Evolutionary conservation across 2,113 vertebrate genomes (phyloP).

Genomic region (Oophaga pumilio): DNA sequence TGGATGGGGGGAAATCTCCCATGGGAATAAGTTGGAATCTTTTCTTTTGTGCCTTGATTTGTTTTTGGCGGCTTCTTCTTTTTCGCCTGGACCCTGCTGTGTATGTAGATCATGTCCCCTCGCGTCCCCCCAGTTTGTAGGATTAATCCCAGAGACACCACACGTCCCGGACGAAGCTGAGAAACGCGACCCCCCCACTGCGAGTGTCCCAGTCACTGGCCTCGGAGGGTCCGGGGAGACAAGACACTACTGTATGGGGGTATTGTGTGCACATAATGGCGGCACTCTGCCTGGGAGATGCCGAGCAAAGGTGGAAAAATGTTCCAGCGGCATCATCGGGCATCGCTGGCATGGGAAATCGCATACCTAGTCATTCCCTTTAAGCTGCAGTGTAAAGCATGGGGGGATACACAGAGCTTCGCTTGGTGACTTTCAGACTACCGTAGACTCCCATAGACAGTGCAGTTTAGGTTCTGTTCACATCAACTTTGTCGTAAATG

Average conservation of each 20-base stretch:
- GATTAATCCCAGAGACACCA: constrained; percentile 30
- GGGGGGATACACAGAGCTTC: no score
- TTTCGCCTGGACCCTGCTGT: not conserved
- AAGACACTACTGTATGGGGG: constrained; percentile 24
- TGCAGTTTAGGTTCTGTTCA: no score
- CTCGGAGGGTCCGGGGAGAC: constrained; percentile 27
- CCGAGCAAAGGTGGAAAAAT: constrained; percentile 30
- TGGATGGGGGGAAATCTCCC: not conserved
- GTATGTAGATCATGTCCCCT: constrained; percentile 27
- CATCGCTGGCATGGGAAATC: not conserved
- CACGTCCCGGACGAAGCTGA: constrained; percentile 17
- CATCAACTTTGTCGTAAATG: no score
- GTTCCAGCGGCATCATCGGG: not conserved
- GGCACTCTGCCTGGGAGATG: constrained; percentile 44
- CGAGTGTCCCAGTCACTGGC: not conserved
- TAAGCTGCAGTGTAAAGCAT: not conserved
- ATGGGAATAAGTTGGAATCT: constrained; percentile 37
- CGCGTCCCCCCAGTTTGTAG: not conserved
- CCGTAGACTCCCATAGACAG: no score
- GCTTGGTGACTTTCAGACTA: no score
- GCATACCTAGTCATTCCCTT: not conserved
- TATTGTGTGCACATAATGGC: constrained; percentile 42
- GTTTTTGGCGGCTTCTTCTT: not conserved
- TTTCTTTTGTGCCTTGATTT: constrained; percentile 27
- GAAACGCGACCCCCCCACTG: constrained; percentile 1